Conservation (phyloP, 2,888 invertebrate species). For the Rhyacophila evoluta region DNA sequence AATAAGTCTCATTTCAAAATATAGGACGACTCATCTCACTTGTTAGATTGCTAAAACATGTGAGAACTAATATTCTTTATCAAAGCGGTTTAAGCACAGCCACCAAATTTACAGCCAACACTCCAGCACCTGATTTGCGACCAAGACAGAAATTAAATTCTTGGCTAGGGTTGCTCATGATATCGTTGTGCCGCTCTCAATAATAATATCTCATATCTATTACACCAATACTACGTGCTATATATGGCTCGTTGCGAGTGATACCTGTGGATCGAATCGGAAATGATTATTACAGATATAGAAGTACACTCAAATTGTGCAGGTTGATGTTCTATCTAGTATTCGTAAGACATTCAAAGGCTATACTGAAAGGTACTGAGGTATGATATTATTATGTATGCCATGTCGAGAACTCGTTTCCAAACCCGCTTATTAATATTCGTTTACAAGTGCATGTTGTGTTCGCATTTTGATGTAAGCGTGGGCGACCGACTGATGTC, state of each 20-base stretch:
- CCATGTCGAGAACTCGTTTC: conserved; percentile 13
- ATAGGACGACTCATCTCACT: too few species aligned
- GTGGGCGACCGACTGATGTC: conserved; percentile 28
- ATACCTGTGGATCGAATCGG: background rate
- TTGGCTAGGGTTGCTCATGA: too few species aligned
- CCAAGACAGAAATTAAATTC: too few species aligned
- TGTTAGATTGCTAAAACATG: too few species aligned
- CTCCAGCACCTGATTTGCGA: too few species aligned
- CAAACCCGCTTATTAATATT: conserved; percentile 14
- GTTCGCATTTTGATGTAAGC: conserved; percentile 32
- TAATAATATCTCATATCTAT: too few species aligned
- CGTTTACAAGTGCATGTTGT: conserved; percentile 28
- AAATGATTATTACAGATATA: conserved; percentile 1
- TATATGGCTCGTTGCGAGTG: background rate
- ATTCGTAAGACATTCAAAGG: conserved; percentile 14
- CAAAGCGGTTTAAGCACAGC: too few species aligned
- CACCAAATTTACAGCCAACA: too few species aligned
- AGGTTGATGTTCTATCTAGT: background rate
- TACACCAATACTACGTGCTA: background rate
- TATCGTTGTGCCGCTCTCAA: too few species aligned
- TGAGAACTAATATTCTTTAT: too few species aligned
- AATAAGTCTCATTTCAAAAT: too few species aligned
- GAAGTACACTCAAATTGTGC: background rate
- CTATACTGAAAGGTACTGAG: background rate
- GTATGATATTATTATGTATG: background rate